Evolutionary conservation across 35 echinoderm and acorn worm species (phyloP).

Genomic region (Lytechinus pictus): DNA sequence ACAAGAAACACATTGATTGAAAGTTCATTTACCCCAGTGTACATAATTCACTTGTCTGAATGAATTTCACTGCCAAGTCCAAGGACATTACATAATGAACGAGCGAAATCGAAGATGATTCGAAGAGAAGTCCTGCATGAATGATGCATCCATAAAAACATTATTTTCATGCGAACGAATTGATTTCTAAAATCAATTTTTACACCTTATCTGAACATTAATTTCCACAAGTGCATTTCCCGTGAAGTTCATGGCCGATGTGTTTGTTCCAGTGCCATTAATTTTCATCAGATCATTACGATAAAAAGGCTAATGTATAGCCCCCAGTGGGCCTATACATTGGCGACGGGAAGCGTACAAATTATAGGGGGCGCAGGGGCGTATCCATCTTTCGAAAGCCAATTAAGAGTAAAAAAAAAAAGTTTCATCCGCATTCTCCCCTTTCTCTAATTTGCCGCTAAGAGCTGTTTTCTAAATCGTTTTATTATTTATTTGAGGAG

Average conservation of each 20-base stretch:
- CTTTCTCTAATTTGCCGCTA: too few species aligned
- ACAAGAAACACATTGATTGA: background rate
- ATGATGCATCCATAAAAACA: background rate
- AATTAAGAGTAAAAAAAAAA: too few species aligned
- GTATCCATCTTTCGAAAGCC: too few species aligned
- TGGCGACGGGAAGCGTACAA: too few species aligned
- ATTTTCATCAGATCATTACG: too few species aligned
- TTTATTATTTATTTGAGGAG: too few species aligned
- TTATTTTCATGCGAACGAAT: background rate
- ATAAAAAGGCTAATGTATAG: too few species aligned
- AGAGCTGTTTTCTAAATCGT: too few species aligned
- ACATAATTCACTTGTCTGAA: background rate
- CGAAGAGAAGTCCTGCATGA: background rate
- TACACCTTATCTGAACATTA: background rate
- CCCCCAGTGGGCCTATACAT: too few species aligned
- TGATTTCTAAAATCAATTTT: constrained; percentile 15
- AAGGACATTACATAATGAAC: background rate
- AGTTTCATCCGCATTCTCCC: too few species aligned
- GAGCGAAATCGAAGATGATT: background rate
- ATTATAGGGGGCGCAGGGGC: too few species aligned
- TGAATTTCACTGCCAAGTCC: background rate
- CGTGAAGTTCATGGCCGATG: background rate
- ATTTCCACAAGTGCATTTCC: background rate
- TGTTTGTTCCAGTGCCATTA: background rate
- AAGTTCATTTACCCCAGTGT: background rate